These are phyloP conservation scores for Drosophila teissieri DNA, from an alignment of 1,140 invertebrate species.

Conservation along the genomic window DNA sequence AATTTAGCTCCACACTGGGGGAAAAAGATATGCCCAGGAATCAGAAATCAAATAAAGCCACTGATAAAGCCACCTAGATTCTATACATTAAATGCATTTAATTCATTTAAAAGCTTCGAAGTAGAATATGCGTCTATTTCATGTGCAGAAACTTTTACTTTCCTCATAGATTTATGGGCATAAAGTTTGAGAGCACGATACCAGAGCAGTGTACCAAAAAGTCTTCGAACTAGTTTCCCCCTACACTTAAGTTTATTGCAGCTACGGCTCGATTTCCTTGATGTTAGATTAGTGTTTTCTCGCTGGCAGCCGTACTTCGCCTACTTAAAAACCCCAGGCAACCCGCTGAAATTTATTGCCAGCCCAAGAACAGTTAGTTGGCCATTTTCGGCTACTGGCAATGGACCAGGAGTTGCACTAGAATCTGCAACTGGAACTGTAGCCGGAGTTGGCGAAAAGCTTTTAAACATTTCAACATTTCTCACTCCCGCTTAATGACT, in stretches of 20 bases:
- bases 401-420: background rate
- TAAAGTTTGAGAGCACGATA: background rate
- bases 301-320: conserved; percentile 1
- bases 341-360: conserved; percentile 58
- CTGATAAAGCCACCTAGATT: too few species aligned
- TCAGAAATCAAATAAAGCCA: background rate
- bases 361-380: conserved; percentile 58
- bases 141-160: background rate
- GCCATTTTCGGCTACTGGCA: conserved; percentile 48
- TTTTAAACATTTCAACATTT: conserved; percentile 56
- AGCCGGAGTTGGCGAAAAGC: conserved; percentile 43
- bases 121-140: too few species aligned
- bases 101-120: too few species aligned
- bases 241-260: conserved; percentile 6
- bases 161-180: background rate
- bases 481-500: conserved; percentile 69
- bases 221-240: background rate
- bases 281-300: conserved; percentile 33
- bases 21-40: background rate
- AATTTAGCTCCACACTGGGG: conserved; percentile 20
- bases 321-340: conserved; percentile 12
- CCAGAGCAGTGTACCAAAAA: background rate
- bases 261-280: conserved; percentile 16
- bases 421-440: conserved; percentile 1
- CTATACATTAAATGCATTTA: too few species aligned